Evolutionary conservation across 2,888 invertebrate species (phyloP), one percentile per base, ranked within the genome.

Genomic region (Eugnorisma glareosa): DNA sequence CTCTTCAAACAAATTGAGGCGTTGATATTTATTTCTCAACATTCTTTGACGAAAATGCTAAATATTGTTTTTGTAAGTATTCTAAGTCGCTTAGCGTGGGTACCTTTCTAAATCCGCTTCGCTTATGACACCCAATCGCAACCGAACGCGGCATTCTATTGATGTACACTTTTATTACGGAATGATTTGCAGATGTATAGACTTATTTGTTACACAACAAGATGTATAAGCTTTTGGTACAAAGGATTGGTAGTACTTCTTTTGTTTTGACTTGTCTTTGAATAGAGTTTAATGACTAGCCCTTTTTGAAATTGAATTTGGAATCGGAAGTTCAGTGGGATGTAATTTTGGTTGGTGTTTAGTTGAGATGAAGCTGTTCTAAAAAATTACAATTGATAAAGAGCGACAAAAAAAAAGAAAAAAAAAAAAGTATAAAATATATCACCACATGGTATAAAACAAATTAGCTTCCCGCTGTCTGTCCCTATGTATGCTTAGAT

Each of bases 141-240:
- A 45, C 77, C 73, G 75, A 73, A 78, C 35, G 75, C 88, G 86
- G 88, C 77, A 73, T 77, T 81, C 87, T 81, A 89, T 89, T 90
- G 89, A 91, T 90, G 89, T 87, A 70, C 86, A 74, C 84, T 90
- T 89, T 90, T 90, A 89, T 90, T 85, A 83, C 86, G 54, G 86
- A 90, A 92, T 92, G 92, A 92, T 92, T 91, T 90, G 92, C 92
- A 91, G 91, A 91, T 91, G 90, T 89, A 64, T 63, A 82, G 67
- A 51, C 73, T 80, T 88, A 87, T 85, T 88, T 86, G 88, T 87
- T 86, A 86, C 86, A 79, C 73, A 73, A 82, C 73, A 45, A 54
- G 66, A 68, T 70, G 64, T 51, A 75, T 64, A 54, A 82, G 24
- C 77, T 59, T 67, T 40, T 66, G n/a, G 45, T 66, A 82, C 37